Base-by-base conservation (phyloP, 2,113 vertebrate genomes). In the Microcebus murinus region DNA sequence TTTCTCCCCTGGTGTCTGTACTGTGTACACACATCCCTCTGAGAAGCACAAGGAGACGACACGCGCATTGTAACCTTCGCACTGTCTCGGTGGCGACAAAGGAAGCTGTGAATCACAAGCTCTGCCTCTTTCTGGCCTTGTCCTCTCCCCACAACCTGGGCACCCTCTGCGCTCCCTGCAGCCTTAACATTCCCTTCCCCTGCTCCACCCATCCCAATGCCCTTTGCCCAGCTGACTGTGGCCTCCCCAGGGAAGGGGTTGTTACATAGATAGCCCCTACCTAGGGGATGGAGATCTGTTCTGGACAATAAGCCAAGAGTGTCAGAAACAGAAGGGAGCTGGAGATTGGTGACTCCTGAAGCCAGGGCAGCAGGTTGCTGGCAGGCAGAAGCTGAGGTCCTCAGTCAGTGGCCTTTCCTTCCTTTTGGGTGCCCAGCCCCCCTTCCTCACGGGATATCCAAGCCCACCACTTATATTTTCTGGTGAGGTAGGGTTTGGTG, bases 31-130 rank as follows among this genome's bases (percentile, higher is more conserved):
- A 99, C 98, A 99, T 98, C 98, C 98, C 98, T 99, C 98, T 99
- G 98, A 99, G 98, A 99, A 99, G 99, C 99, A 99, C 99, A 99
- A 99, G 98, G 98, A 98, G 98, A 98, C 97, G 99, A 99, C 98
- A 98, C 98, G 97, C 97, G 98, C 98, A 99, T 99, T 99, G 99
- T 99, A 99, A 99, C 98, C 98, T 98, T 98, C 98, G 97, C 98
- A 98, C 98, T 99, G 98, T 98, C 99, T 98, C 94, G 98, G 98
- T 97, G 97, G 96, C 87, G 98, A 99, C 98, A 99, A 99, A 99
- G 98, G 98, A 98, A 98, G 98, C 98, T 98, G 98, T 98, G 98
- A 98, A 97, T 97, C 97, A 88, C 97, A 97, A 98, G 95, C 95
- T 97, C 96, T 98, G 97, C 98, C 98, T 98, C 97, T 97, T 97